Conservation (phyloP, 2,113 vertebrate genomes). For the Myrmecobius fasciatus region DNA sequence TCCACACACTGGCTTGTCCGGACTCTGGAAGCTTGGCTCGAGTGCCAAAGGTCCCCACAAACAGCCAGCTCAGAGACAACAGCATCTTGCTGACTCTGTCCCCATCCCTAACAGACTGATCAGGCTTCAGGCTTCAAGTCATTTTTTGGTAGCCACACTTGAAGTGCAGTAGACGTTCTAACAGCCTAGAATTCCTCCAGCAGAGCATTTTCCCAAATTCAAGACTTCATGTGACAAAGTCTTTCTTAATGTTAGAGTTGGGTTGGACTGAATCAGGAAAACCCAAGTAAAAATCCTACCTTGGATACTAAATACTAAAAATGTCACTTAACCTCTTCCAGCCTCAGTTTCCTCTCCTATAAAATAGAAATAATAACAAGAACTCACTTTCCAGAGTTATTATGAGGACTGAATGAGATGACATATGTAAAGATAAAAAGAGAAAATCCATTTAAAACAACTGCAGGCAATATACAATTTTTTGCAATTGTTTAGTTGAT, state of each 20-base stretch:
- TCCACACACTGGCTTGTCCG: neutral
- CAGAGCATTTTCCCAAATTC: neutral
- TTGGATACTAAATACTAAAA: neutral
- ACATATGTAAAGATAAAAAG: neutral
- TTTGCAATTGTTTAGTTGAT: neutral
- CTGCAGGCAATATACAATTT: neutral
- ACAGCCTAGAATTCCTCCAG: neutral
- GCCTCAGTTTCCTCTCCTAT: neutral
- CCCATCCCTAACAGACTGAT: neutral
- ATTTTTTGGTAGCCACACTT: neutral
- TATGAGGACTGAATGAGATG: neutral
- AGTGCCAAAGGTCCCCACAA: neutral
- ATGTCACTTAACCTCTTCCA: neutral
- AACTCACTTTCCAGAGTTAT: neutral
- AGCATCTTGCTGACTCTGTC: neutral
- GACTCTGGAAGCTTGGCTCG: neutral
- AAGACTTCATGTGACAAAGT: neutral
- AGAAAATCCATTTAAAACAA: neutral
- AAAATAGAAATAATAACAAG: neutral
- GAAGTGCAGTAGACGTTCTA: neutral
- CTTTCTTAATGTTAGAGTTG: neutral
- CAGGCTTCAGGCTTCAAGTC: neutral
- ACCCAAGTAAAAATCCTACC: neutral
- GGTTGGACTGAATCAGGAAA: neutral
- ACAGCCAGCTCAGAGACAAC: neutral